phyloP scores from a whole-genome alignment of 2,113 vertebrate species.

The Mustela lutreola region DNA sequence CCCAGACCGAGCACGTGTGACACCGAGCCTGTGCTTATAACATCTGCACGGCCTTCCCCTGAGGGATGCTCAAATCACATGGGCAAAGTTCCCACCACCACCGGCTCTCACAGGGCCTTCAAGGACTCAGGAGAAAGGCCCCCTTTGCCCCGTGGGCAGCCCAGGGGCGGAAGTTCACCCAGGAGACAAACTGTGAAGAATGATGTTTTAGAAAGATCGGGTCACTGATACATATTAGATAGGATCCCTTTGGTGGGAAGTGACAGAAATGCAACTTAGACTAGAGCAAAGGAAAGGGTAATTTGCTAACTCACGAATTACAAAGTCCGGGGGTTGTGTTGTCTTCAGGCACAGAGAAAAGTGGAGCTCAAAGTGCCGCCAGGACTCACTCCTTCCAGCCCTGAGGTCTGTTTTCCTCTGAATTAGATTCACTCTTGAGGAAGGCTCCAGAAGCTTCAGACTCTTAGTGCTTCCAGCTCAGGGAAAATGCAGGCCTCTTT shows the following conservation, averaged over 20 bases:
- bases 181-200: neutral
- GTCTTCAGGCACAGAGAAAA: constrained; percentile 1
- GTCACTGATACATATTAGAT: neutral
- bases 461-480: neutral
- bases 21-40: neutral
- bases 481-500: constrained; percentile 50
- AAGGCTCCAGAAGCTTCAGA: constrained; percentile 30
- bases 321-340: neutral
- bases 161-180: neutral
- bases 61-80: neutral
- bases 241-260: constrained; percentile 43
- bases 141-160: neutral
- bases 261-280: constrained; percentile 34
- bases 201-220: neutral
- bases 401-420: constrained; percentile 12
- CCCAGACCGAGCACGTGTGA: neutral
- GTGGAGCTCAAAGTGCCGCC: neutral
- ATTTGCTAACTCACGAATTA: constrained; percentile 18
- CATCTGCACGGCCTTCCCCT: neutral
- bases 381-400: constrained; percentile 27
- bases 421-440: constrained; percentile 34
- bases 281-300: neutral
- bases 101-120: neutral
- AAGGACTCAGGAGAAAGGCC: neutral
- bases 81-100: no score